phyloP scores from a whole-genome alignment of 2,113 vertebrate genomes.

The Aptenodytes forsteri region DNA sequence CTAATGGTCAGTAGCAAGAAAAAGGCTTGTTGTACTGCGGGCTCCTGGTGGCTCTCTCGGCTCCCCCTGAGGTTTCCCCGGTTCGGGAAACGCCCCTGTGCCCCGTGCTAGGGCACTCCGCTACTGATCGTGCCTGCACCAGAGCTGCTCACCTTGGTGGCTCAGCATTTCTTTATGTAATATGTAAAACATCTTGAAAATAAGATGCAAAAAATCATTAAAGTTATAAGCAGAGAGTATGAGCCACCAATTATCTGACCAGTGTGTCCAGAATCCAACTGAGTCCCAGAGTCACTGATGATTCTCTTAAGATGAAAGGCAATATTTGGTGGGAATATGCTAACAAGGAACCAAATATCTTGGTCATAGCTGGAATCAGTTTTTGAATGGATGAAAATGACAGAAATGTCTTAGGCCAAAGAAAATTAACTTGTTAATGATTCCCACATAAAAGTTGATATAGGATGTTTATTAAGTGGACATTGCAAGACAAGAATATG shows the following conservation, averaged over 20 bases:
- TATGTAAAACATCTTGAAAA: background rate
- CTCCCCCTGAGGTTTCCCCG: too few relatives aligned
- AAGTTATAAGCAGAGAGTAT: background rate
- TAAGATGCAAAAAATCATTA: background rate
- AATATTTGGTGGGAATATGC: background rate
- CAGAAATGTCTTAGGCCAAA: background rate
- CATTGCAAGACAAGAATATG: background rate
- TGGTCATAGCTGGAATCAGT: background rate
- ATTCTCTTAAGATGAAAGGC: background rate
- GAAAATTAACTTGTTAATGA: background rate
- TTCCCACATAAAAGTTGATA: background rate
- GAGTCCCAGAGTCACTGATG: background rate
- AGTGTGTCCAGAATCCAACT: accelerated
- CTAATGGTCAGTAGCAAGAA: background rate
- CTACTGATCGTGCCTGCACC: too few relatives aligned
- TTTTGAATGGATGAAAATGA: background rate
- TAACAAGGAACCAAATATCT: background rate
- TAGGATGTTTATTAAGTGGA: background rate
- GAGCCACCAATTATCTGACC: background rate
- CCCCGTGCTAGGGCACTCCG: too few relatives aligned
- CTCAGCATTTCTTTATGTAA: background rate
- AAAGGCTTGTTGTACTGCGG: background rate
- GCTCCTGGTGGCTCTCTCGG: too few relatives aligned
- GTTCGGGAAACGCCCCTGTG: too few relatives aligned
- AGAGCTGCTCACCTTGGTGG: too few relatives aligned